Percentiles rank a stretch among this genome's conserved stretches.
These are phyloP conservation scores for Muntiacus muntjak DNA, from an alignment of 2,113 vertebrate species.

Conservation along the genomic window DNA sequence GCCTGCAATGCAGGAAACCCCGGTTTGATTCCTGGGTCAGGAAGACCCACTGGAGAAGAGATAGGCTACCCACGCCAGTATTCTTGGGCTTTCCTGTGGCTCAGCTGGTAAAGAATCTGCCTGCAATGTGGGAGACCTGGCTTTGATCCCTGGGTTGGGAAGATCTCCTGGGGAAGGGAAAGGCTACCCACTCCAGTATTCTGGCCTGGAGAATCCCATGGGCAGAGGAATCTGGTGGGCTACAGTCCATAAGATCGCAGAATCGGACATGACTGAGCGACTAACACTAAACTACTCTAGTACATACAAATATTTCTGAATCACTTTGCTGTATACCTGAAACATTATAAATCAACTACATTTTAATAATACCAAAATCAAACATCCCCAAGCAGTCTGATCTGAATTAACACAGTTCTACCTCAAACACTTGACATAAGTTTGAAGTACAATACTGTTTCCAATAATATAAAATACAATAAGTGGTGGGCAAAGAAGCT, in stretches of 20 bases:
- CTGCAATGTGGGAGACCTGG: neutral
- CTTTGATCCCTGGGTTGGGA: neutral
- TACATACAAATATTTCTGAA: neutral
- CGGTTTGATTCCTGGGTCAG: neutral
- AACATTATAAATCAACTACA: neutral
- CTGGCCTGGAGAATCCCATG: neutral
- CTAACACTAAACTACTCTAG: neutral
- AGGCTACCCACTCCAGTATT: neutral
- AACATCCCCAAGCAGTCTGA: neutral
- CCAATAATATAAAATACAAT: neutral
- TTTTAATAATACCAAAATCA: neutral
- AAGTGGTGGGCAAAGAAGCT: neutral
- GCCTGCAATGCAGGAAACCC: neutral
- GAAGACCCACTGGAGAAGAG: neutral
- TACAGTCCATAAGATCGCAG: neutral
- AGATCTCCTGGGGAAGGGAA: neutral
- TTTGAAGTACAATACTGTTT: neutral
- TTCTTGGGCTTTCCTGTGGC: neutral
- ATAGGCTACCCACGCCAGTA: neutral
- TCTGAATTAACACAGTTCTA: neutral
- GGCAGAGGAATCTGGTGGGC: neutral
- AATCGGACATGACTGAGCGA: neutral
- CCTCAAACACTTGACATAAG: neutral
- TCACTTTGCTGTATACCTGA: neutral
- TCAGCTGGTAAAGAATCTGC: neutral